Conservation (phyloP, 2,888 invertebrate genomes). For the Andrena camellia region DNA sequence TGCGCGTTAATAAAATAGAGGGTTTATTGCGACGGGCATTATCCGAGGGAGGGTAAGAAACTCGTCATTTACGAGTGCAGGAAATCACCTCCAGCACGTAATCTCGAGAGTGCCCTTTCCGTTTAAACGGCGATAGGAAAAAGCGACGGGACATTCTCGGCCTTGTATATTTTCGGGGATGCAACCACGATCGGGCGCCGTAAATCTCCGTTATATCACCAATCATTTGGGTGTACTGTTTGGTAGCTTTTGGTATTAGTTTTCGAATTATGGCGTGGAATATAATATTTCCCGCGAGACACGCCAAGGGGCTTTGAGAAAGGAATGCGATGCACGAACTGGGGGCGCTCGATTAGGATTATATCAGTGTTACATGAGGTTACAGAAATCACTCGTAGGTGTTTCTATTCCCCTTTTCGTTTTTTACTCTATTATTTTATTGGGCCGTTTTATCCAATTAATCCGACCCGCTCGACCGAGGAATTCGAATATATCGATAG, state of each 20-base stretch:
- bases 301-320: too few relatives aligned
- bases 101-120: constrained; percentile 24
- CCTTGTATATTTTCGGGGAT: too few relatives aligned
- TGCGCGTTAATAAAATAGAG: constrained; percentile 12
- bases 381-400: too few relatives aligned
- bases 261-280: too few relatives aligned
- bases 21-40: constrained; percentile 17
- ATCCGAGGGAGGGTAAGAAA: constrained; percentile 8
- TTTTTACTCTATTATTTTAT: not conserved
- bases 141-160: not conserved
- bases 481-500: not conserved
- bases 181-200: not conserved
- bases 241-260: too few relatives aligned
- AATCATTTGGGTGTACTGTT: too few relatives aligned
- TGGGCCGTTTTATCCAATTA: not conserved
- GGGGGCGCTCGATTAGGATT: too few relatives aligned
- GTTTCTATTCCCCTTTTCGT: too few relatives aligned
- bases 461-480: not conserved
- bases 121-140: not conserved
- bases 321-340: too few relatives aligned
- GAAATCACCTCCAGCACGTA: constrained; percentile 24
- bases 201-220: too few relatives aligned
- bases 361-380: too few relatives aligned
- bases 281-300: too few relatives aligned
- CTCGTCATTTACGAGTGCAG: constrained; percentile 35